Evolutionary conservation across 2,888 invertebrate genomes (phyloP).

Genomic region (Smittia sp.): DNA sequence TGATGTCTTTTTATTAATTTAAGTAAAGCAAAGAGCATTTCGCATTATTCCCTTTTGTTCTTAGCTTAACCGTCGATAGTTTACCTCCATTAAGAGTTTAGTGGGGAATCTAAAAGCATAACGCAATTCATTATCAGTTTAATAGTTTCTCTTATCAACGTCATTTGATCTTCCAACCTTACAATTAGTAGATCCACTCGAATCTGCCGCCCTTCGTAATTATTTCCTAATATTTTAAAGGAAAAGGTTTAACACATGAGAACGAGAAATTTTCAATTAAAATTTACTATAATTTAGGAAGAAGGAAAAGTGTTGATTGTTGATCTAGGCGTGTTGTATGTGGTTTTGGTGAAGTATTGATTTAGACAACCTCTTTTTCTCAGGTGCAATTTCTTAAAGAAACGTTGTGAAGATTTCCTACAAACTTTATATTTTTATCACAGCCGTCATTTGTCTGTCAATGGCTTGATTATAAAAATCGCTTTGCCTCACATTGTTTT

Average conservation of each 20-base stretch:
- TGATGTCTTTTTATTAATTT: too few species aligned
- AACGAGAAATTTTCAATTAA: conserved; percentile 22
- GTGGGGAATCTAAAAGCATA: not conserved
- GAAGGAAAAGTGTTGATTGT: conserved; percentile 24
- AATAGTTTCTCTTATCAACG: conserved; percentile 27
- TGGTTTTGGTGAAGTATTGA: conserved; percentile 28
- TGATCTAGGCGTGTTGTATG: conserved; percentile 37
- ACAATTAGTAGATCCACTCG: conserved; percentile 18
- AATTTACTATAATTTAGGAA: conserved; percentile 22
- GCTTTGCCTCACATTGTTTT: not conserved
- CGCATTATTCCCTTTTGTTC: not conserved
- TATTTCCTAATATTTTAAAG: conserved; percentile 30
- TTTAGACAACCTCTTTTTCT: conserved; percentile 28
- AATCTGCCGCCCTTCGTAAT: not conserved
- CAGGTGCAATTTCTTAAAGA: conserved; percentile 5
- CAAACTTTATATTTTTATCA: not conserved
- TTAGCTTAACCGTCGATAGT: not conserved
- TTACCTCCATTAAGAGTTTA: conserved; percentile 10
- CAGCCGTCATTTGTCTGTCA: conserved; percentile 4
- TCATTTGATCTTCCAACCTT: conserved; percentile 31
- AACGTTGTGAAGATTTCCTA: not conserved
- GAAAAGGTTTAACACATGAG: conserved; percentile 1
- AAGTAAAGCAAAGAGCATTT: too few species aligned
- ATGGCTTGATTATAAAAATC: conserved; percentile 19
- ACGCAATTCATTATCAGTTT: conserved; percentile 2